A percentile compares a stretch with the other conserved stretches of the same genome.
Conservation (phyloP, 2,113 vertebrate genomes). For the Rousettus leschenaultii region DNA sequence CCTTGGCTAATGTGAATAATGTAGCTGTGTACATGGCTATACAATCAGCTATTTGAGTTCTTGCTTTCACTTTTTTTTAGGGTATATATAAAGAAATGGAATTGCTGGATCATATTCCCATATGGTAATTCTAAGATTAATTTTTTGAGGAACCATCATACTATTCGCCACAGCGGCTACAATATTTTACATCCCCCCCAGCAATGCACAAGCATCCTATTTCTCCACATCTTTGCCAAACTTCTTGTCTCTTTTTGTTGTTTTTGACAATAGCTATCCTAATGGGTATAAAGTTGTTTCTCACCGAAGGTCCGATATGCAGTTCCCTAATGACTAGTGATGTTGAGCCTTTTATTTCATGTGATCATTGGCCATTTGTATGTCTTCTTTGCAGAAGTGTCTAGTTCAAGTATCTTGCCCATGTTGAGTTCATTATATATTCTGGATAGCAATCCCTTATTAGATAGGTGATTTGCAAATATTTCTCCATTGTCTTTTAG, state of each 20-base stretch:
- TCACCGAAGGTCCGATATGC: background rate
- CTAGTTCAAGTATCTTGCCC: background rate
- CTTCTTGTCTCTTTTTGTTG: background rate
- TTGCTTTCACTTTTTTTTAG: background rate
- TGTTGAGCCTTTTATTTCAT: background rate
- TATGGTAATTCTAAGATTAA: background rate
- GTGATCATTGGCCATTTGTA: background rate
- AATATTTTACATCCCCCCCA: background rate
- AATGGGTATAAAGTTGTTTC: background rate
- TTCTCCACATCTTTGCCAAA: background rate
- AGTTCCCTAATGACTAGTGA: background rate
- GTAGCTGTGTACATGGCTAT: background rate
- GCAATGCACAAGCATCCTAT: background rate
- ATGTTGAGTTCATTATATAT: background rate
- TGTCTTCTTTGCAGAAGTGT: background rate
- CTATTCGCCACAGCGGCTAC: background rate
- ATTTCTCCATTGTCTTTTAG: background rate
- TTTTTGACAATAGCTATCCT: background rate
- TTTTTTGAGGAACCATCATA: background rate
- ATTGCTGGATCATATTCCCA: background rate
- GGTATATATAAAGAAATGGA: background rate
- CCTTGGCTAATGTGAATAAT: background rate
- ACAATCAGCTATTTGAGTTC: background rate
- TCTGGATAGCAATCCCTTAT: background rate
- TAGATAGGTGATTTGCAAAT: background rate